These are phyloP conservation scores for Sprattus sprattus DNA, from an alignment of 2,113 vertebrate genomes.

Conservation along the genomic window DNA sequence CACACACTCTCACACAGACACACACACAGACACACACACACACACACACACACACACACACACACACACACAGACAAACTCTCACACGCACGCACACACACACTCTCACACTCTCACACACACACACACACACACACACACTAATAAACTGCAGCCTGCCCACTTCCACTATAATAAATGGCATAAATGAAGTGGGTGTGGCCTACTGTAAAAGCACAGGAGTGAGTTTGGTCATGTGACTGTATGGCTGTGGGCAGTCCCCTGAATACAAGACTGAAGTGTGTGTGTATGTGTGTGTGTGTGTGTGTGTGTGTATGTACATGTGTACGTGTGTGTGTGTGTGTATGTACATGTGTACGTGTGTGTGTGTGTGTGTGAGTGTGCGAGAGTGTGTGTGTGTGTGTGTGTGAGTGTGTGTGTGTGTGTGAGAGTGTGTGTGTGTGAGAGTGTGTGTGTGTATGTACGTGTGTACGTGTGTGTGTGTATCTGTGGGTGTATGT, in stretches of 20 bases:
- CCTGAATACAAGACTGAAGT: constrained; percentile 79
- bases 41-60: neutral
- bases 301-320: constrained; percentile 1
- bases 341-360: neutral
- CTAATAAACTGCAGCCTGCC: neutral
- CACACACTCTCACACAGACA: constrained; percentile 21
- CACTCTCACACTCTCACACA: neutral
- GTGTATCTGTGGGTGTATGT: neutral
- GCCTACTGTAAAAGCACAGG: constrained; percentile 38
- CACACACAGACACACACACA: neutral
- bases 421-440: neutral
- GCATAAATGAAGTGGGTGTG: constrained; percentile 9
- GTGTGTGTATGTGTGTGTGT: constrained; percentile 23
- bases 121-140: neutral
- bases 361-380: neutral
- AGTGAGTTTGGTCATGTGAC: neutral
- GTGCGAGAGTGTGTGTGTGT: neutral
- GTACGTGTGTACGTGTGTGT: neutral
- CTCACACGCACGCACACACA: neutral
- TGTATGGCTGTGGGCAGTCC: constrained; percentile 52
- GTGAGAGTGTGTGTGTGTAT: neutral
- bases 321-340: constrained; percentile 20
- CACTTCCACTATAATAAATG: neutral
- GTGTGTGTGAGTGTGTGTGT: constrained; percentile 14
- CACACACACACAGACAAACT: neutral